phyloP scores from a whole-genome alignment of 2,797 vertebrate genomes.

The Cephalopachus bancanus region DNA sequence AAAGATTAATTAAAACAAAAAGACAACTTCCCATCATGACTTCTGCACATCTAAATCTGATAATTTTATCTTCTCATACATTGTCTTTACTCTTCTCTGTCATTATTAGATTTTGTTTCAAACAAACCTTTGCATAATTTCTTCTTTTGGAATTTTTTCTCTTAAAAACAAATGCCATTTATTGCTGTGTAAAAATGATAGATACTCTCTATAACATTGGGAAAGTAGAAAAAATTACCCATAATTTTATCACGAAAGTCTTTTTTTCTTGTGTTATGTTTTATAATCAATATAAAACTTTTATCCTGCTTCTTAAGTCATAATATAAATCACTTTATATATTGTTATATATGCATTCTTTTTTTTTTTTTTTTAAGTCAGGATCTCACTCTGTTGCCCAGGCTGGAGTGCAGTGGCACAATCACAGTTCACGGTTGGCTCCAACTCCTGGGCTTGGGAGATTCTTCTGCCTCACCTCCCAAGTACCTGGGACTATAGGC shows the following conservation, averaged over 20 bases:
- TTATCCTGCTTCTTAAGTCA: conserved; percentile 22
- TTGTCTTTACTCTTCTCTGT: too few species aligned
- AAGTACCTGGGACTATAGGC: too few species aligned
- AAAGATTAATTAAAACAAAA: not conserved
- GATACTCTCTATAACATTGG: not conserved
- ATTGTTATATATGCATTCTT: not conserved
- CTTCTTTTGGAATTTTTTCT: not conserved
- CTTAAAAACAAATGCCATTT: not conserved
- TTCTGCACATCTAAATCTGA: not conserved
- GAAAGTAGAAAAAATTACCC: conserved; percentile 37
- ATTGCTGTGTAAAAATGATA: conserved; percentile 24
- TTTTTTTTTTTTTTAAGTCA: too few species aligned
- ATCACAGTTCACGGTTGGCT: too few species aligned
- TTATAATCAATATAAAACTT: not conserved
- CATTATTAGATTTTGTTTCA: not conserved
- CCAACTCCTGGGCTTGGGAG: too few species aligned
- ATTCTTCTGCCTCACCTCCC: too few species aligned
- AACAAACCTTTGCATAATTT: not conserved
- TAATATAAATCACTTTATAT: conserved; percentile 19
- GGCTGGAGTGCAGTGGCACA: too few species aligned
- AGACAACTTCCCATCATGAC: not conserved
- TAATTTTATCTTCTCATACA: not conserved
- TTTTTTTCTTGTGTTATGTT: not conserved
- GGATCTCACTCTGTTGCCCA: too few species aligned
- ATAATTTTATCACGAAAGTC: not conserved